Conservation (phyloP, 2,797 vertebrate species). For the Pipistrellus nathusii region DNA sequence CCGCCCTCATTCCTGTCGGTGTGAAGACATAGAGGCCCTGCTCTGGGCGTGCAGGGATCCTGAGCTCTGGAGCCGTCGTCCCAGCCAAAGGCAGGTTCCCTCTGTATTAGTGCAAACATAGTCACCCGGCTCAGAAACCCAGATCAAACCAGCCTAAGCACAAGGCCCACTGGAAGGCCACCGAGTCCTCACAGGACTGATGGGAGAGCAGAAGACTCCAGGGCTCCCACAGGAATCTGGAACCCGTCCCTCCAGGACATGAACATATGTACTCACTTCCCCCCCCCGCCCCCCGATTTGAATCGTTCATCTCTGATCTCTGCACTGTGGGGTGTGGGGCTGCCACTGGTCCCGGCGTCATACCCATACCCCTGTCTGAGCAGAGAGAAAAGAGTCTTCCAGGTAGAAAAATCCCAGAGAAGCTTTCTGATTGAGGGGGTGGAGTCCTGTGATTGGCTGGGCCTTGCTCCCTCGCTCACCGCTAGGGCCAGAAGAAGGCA, state of each 20-base stretch:
- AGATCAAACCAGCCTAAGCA: background rate
- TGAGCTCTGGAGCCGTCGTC: background rate
- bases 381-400: constrained; percentile 3
- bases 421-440: background rate
- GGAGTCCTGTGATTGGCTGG: background rate
- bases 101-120: background rate
- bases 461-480: background rate
- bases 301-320: background rate
- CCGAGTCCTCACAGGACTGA: background rate
- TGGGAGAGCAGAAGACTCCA: background rate
- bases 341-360: background rate
- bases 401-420: background rate
- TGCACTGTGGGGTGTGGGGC: background rate
- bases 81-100: background rate
- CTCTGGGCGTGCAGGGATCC: background rate
- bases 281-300: background rate
- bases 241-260: background rate
- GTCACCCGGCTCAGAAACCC: background rate
- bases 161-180: background rate
- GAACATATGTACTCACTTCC: background rate
- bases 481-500: background rate
- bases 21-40: background rate
- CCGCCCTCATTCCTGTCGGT: background rate
- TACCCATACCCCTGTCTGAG: background rate
- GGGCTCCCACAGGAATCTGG: background rate